Evolutionary conservation across 2,888 invertebrate genomes (phyloP).

Genomic region (Cheilosia variabilis): DNA sequence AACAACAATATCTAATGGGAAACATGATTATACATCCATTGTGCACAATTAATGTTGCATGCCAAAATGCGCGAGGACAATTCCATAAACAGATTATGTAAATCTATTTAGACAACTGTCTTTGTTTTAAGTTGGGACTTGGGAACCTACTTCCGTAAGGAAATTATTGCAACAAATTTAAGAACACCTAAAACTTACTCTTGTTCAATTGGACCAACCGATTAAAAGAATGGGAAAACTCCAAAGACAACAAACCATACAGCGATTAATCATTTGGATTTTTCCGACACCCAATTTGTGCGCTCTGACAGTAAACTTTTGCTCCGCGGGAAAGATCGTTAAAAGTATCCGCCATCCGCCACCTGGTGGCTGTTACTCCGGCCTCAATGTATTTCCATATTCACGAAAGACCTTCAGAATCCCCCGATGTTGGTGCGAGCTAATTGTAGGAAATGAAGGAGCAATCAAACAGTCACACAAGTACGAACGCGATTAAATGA

Average conservation of each 20-base stretch:
- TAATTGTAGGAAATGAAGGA: conserved; percentile 43
- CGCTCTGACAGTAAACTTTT: conserved; percentile 14
- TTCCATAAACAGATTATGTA: conserved; percentile 24
- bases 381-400: conserved; percentile 41
- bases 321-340: conserved; percentile 21
- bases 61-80: conserved; percentile 33
- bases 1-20: neutral
- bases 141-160: conserved; percentile 38
- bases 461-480: conserved; percentile 28
- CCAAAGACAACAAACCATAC: conserved; percentile 9
- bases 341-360: conserved; percentile 58
- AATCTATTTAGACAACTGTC: neutral
- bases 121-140: conserved; percentile 11
- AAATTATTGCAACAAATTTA: conserved; percentile 12
- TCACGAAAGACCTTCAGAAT: conserved; percentile 67
- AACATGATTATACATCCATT: conserved; percentile 21
- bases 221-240: conserved; percentile 44
- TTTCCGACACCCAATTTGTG: conserved; percentile 64
- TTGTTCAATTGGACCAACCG: conserved; percentile 31
- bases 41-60: conserved; percentile 26
- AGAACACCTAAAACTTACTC: conserved; percentile 29
- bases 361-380: conserved; percentile 46
- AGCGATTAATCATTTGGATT: conserved; percentile 57
- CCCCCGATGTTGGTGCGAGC: conserved; percentile 10
- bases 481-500: conserved; percentile 9